Conservation (phyloP, 1,140 invertebrate genomes). For the Drosophila paulistorum region DNA sequence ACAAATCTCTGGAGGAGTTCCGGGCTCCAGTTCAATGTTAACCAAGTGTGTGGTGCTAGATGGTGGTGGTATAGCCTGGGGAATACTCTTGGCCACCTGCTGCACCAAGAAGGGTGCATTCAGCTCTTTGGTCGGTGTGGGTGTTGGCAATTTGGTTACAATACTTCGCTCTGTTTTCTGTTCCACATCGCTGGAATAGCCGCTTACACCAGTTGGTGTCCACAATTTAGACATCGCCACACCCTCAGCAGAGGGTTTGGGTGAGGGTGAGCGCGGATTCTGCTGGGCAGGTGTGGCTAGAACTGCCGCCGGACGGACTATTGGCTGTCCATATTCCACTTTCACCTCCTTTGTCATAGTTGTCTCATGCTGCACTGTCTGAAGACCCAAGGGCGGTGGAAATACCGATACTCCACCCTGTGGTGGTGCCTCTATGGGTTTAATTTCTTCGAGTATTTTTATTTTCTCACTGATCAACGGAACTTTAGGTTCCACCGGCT, state of each 20-base stretch:
- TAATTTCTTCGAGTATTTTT: constrained; percentile 86
- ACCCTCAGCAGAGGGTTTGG: constrained; percentile 85
- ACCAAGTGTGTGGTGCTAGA: constrained; percentile 47
- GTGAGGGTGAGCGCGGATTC: constrained; percentile 72
- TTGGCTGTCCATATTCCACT: constrained; percentile 74
- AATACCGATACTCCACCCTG: constrained; percentile 85
- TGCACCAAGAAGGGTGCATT: constrained; percentile 85
- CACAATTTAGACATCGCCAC: constrained; percentile 87
- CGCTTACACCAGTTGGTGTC: constrained; percentile 72
- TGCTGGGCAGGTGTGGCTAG: constrained; percentile 69
- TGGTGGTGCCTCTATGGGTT: constrained; percentile 86
- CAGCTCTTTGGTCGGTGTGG: constrained; percentile 81
- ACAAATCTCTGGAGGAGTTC: constrained; percentile 87
- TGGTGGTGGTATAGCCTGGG: constrained; percentile 82
- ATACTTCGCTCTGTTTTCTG: constrained; percentile 58
- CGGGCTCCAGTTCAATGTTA: constrained; percentile 85
- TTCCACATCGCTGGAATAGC: constrained; percentile 61
- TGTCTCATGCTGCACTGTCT: constrained; percentile 70
- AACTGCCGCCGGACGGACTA: constrained; percentile 79
- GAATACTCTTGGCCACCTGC: constrained; percentile 80
- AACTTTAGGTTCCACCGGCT: constrained; percentile 29
- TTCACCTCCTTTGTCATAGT: constrained; percentile 68
- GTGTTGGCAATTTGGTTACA: constrained; percentile 69
- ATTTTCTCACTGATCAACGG: constrained; percentile 86
- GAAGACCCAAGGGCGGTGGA: constrained; percentile 44